A percentile compares a stretch with the other conserved stretches of the same genome.
phyloP scores from a whole-genome alignment of 2,113 vertebrate species.

The Bos indicus region DNA sequence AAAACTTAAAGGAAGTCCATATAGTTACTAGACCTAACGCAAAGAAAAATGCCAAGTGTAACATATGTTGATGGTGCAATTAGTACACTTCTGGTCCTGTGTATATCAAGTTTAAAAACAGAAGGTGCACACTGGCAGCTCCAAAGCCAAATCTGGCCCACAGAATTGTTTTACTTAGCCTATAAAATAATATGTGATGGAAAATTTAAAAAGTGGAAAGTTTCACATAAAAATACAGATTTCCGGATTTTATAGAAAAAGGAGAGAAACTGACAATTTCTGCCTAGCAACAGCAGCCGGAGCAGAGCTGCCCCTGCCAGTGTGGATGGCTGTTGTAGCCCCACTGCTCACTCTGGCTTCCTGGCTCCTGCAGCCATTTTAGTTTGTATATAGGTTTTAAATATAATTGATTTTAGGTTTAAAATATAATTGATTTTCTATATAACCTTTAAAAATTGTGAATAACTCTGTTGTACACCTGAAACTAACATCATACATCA shows the following conservation, averaged over 20 bases:
- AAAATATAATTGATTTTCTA: neutral
- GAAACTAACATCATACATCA: neutral
- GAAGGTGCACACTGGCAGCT: neutral
- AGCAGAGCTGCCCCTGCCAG: neutral
- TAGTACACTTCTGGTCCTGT: neutral
- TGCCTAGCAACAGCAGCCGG: neutral
- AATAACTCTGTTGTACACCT: neutral
- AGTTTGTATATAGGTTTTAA: neutral
- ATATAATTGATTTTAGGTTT: neutral
- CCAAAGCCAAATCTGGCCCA: neutral
- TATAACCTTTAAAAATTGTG: neutral
- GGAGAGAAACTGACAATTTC: neutral
- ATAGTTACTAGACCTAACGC: neutral
- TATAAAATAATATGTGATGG: neutral
- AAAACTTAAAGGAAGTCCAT: neutral
- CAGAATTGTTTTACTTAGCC: neutral
- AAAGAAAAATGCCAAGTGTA: constrained; percentile 5
- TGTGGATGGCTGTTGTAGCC: neutral
- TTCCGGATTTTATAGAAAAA: neutral
- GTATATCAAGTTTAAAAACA: neutral
- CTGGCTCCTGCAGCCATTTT: neutral
- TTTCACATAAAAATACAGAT: neutral
- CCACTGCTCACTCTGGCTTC: neutral
- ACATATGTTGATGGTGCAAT: neutral
- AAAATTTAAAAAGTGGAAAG: neutral